Evolutionary conservation across 2,797 vertebrate species (phyloP).

Genomic region (Centroberyx gerrardi): DNA sequence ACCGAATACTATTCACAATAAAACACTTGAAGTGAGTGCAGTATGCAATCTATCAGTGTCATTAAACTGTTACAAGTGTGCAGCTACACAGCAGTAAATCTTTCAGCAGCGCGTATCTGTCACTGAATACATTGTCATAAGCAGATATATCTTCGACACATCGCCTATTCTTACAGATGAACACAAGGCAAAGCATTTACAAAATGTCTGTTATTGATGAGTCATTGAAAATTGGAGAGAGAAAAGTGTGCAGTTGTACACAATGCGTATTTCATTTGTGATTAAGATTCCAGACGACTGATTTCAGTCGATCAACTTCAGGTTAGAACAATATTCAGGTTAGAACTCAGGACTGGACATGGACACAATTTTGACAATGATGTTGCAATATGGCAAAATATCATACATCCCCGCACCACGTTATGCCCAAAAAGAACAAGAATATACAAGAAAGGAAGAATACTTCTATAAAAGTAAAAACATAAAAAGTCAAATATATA

Average conservation of each 20-base stretch:
- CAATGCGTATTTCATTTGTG: slow-evolving; percentile 26
- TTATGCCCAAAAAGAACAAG: slow-evolving; percentile 6
- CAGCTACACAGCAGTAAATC: slow-evolving; percentile 65
- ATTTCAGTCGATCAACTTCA: slow-evolving; percentile 33
- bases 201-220: slow-evolving; percentile 50
- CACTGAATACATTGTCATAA: slow-evolving; percentile 61
- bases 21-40: slow-evolving; percentile 59
- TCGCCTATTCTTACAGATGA: slow-evolving; percentile 44
- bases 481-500: slow-evolving; percentile 27
- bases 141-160: slow-evolving; percentile 53
- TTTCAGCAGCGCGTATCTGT: slow-evolving; percentile 65
- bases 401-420: slow-evolving; percentile 30
- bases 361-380: slow-evolving; percentile 21
- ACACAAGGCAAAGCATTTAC: slow-evolving; percentile 36
- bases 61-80: slow-evolving; percentile 71
- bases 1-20: slow-evolving; percentile 19
- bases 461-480: slow-evolving; percentile 31
- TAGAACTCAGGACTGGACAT: slow-evolving; percentile 35
- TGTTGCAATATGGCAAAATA: slow-evolving; percentile 39
- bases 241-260: slow-evolving; percentile 22
- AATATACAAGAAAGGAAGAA: slow-evolving; percentile 8
- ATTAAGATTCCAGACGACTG: slow-evolving; percentile 23
- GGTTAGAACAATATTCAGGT: slow-evolving; percentile 36
- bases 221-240: slow-evolving; percentile 31
- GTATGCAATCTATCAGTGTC: slow-evolving; percentile 65